Base-by-base conservation (phyloP, 1,140 invertebrate species). In the Hylaeus anthracinus region DNA sequence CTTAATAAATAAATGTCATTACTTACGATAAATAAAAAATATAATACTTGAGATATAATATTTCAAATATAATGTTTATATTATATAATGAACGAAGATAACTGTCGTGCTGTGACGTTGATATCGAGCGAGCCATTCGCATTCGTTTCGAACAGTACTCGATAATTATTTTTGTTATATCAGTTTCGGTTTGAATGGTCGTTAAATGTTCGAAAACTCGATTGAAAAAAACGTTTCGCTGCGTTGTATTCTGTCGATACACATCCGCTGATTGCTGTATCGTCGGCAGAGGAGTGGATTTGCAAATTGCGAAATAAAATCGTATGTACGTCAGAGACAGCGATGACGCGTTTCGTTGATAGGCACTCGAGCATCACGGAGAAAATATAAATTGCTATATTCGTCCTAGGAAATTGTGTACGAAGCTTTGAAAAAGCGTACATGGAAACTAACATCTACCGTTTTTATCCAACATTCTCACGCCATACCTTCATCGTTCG, bases 231-330 rank as follows among this genome's bases (percentile, higher is more conserved):
- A 60, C 56, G 14, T 39, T 45, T 1, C 12, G 26, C 3, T 9
- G 2, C n/a, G 6, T 60, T 43, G 55, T 55, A 60, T 43, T 9
- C 9, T 51, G 14, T 64, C 56, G 45, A 64, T 53, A 12, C 14
- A 5, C 37, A 43, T 58, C 41, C 15, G 61, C 3, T 51, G 60
- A 64, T 74, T 64, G 60, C 58, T 15, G 26, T 53, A 53, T 74
- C 41, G 72, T 37, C 8, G 43, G 39, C 3, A 37, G 8, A 15
- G 58, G 45, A n/a, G 39, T 15, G 64, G n/a, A 48, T 76, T 53
- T 51, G 55, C 74, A 66, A 67, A 76, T 76, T 76, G 74, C 63
- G 53, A 76, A 76, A 76, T 76, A 67, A 76, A 76, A 76, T 75
- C 73, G 26, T 14, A 43, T 26, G 12, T 43, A 51, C 53, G 74